Evolutionary conservation across 2,113 vertebrate species (phyloP).

Genomic region (Machaerirhynchus nigripectus): DNA sequence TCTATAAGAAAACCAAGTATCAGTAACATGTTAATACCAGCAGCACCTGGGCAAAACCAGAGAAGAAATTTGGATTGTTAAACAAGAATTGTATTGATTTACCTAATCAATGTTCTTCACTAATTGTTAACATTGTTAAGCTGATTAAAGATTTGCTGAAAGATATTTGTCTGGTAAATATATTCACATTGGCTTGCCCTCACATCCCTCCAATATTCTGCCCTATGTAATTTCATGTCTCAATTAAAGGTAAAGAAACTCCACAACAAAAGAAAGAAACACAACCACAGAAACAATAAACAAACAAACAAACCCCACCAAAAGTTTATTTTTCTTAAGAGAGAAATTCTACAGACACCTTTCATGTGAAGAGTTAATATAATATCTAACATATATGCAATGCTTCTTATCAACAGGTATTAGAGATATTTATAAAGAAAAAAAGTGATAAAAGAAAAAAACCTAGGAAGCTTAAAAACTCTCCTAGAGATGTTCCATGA

Average conservation of each 20-base stretch:
- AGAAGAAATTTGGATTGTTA: neutral
- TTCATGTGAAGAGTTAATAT: neutral
- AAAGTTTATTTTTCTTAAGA: neutral
- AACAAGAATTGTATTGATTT: neutral
- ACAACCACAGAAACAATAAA: neutral
- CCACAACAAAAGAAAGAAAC: neutral
- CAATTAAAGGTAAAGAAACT: neutral
- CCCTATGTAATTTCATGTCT: neutral
- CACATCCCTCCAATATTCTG: neutral
- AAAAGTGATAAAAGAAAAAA: neutral
- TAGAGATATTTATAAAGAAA: neutral
- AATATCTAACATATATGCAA: neutral
- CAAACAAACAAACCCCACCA: neutral
- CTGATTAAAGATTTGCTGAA: neutral
- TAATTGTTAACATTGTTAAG: neutral
- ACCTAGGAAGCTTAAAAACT: neutral
- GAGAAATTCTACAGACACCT: neutral
- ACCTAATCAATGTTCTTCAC: neutral
- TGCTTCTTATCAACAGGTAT: neutral
- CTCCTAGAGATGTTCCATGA: neutral
- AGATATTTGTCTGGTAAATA: neutral
- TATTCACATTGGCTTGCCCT: neutral
- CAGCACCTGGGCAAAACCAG: neutral
- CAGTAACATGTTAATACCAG: neutral
- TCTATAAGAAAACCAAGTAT: neutral